Base-by-base conservation (phyloP, 1,140 invertebrate genomes). In the Apolygus lucorum region DNA sequence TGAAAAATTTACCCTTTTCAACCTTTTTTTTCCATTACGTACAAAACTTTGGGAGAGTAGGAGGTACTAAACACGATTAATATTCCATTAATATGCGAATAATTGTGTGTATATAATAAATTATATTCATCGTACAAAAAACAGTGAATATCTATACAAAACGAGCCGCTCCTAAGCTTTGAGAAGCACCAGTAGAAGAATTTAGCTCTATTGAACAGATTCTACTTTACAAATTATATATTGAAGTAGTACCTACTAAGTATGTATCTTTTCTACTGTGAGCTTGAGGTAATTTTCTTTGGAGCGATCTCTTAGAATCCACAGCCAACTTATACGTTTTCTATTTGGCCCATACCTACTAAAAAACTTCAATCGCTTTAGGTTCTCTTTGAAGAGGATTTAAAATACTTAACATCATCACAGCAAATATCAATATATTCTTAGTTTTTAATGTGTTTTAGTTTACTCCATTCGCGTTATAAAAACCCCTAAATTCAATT, bases 271-370 rank as follows among this genome's bases (percentile, higher is more conserved):
- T 42, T 42, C 34, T 42, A 42, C 34, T 42, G 34, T 42, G 54
- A 59, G 54, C 54, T 59, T 59, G 54, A 59, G 54, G 54, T 59
- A 59, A 59, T 59, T n/a, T 59, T 59, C 54, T 59, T 59, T 59
- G 54, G 54, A 59, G 54, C 54, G 54, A 59, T 59, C 54, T 59
- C 54, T 17, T 4, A n/a, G 22, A 59, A 11, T 59, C 11, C 54
- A 59, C 54, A 59, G 54, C 54, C 54, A 59, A 13, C 22, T 59
- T 59, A 59, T 24, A 59, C 11, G 54, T 17, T 17, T 14, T 14
- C 54, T 49, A 59, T 24, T 13, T 13, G 54, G 54, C 13, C 22
- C 54, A 21, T 59, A 14, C 22, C 4, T 17, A n/a, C n/a, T n/a
- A n/a, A n/a, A 59, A 59, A 59, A 59, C 54, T 42, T 42, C 4